Conservation (phyloP, 2,888 invertebrate species). For the Apomyelois bistriatella region DNA sequence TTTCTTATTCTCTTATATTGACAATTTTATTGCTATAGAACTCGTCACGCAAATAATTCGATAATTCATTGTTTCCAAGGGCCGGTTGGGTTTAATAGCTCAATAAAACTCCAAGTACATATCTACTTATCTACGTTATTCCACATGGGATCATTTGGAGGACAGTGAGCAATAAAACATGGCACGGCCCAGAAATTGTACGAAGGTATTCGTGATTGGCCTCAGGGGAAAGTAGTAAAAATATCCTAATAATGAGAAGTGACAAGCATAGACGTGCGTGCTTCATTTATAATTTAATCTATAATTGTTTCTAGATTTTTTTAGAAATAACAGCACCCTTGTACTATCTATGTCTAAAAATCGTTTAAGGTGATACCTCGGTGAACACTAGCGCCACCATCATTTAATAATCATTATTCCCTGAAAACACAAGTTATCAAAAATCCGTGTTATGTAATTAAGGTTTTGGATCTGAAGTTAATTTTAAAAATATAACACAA, state of each 20-base stretch:
- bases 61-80: slow-evolving; percentile 44
- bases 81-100: slow-evolving; percentile 43
- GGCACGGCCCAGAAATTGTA: slow-evolving; percentile 4
- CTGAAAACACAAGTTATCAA: no score
- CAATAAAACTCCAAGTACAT: slow-evolving; percentile 39
- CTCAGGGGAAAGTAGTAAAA: not conserved
- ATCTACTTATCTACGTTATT: slow-evolving; percentile 20
- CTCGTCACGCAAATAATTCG: slow-evolving; percentile 40
- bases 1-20: slow-evolving; percentile 15
- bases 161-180: slow-evolving; percentile 11
- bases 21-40: slow-evolving; percentile 35
- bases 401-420: no score
- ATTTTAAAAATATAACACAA: no score
- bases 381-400: no score
- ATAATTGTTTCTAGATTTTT: no score
- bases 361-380: no score
- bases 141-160: slow-evolving; percentile 14
- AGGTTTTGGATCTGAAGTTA: no score
- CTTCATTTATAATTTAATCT: not conserved
- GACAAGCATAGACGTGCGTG: not conserved
- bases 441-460: no score
- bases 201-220: not conserved
- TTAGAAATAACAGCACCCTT: no score
- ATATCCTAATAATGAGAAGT: slow-evolving; percentile 5
- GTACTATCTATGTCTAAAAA: no score